Evolutionary conservation across 2,888 invertebrate genomes (phyloP).

Genomic region (Ypsolopha scabrella): DNA sequence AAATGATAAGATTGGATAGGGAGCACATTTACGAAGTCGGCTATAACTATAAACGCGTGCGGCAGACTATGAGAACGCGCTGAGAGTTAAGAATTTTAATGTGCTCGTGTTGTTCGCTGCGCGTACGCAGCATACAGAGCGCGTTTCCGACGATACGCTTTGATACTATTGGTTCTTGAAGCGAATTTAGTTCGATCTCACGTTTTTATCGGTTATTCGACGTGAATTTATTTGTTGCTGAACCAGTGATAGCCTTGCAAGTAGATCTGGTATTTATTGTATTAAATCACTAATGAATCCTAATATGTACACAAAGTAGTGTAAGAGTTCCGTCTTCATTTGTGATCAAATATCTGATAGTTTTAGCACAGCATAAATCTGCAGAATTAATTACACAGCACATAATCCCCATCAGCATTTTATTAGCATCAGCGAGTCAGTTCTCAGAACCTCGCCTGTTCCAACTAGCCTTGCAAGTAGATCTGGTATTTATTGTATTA

Average conservation of each 20-base stretch:
- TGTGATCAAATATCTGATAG: too few relatives aligned
- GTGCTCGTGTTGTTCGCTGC: slow-evolving; percentile 50
- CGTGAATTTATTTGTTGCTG: background rate
- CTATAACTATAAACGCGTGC: background rate
- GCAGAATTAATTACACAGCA: too few relatives aligned
- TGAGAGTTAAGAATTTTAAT: slow-evolving; percentile 59
- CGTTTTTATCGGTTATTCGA: background rate
- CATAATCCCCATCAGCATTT: too few relatives aligned
- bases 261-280: background rate
- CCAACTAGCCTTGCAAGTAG: background rate
- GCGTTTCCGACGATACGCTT: slow-evolving; percentile 22
- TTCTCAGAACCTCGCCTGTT: too few relatives aligned
- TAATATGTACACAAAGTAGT: background rate
- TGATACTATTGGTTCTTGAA: background rate
- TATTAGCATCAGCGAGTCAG: too few relatives aligned
- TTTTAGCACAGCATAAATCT: too few relatives aligned
- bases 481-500: background rate
- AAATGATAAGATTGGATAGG: background rate
- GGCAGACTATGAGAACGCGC: slow-evolving; percentile 39
- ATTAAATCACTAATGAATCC: background rate
- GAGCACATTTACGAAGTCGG: background rate
- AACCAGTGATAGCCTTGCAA: background rate
- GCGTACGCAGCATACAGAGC: slow-evolving; percentile 51
- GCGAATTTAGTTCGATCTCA: background rate
- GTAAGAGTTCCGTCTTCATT: too few relatives aligned